These are phyloP conservation scores for Aphelenchoides fujianensis DNA, from an alignment of 1,140 invertebrate species.

Conservation along the genomic window DNA sequence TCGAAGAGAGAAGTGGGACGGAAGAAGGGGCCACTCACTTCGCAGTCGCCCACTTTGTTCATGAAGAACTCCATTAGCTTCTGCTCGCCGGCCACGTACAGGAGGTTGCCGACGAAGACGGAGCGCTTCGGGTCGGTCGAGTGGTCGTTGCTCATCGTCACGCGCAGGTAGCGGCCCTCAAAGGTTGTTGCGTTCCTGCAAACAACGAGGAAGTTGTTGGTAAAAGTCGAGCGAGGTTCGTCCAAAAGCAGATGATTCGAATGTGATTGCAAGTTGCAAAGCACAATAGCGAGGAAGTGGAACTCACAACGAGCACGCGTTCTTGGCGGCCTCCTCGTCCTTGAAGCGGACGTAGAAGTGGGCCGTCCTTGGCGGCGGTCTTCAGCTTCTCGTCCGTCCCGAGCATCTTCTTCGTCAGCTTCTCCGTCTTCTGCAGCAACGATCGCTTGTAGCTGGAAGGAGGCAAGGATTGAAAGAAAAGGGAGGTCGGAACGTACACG, in stretches of 20 bases:
- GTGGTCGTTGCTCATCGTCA: neutral
- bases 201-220: neutral
- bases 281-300: neutral
- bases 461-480: too few relatives aligned
- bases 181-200: neutral
- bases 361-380: conserved; percentile 2
- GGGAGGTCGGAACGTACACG: too few relatives aligned
- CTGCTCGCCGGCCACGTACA: neutral
- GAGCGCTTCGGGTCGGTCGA: neutral
- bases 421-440: conserved; percentile 8
- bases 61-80: conserved; percentile 1
- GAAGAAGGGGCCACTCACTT: too few relatives aligned
- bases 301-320: neutral
- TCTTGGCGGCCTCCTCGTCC: conserved; percentile 14
- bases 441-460: conserved; percentile 14
- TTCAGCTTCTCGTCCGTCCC: neutral
- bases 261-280: neutral
- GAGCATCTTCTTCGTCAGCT: conserved; percentile 17
- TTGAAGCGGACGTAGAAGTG: conserved; percentile 9
- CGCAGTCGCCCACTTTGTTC: conserved; percentile 7
- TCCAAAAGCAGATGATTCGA: neutral
- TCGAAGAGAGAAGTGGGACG: too few relatives aligned
- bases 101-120: conserved; percentile 16
- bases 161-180: neutral
- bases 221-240: neutral